phyloP scores from a whole-genome alignment of 2,888 invertebrate genomes.

The Drosophila peninsularis region DNA sequence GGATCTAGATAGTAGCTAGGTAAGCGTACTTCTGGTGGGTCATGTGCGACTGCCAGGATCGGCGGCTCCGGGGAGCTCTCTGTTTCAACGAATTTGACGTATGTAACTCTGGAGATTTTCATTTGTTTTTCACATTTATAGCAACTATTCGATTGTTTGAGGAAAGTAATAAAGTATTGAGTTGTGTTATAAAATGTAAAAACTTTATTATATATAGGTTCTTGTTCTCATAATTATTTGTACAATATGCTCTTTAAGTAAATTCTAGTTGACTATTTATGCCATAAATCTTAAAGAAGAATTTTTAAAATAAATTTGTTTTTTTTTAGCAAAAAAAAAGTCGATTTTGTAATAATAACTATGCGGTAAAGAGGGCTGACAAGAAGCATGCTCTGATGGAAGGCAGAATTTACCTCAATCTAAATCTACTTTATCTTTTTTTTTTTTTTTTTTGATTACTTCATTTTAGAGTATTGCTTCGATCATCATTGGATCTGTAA shows the following conservation, averaged over 20 bases:
- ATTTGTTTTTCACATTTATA: slow-evolving; percentile 37
- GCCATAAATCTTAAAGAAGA: slow-evolving; percentile 50
- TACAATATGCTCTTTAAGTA: slow-evolving; percentile 75
- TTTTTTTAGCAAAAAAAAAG: slow-evolving; percentile 46
- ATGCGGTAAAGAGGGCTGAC: slow-evolving; percentile 46
- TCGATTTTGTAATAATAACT: slow-evolving; percentile 56
- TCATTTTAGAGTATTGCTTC: not conserved
- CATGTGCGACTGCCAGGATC: slow-evolving; percentile 14
- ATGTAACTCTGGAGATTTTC: slow-evolving; percentile 69
- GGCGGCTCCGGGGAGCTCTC: slow-evolving; percentile 31
- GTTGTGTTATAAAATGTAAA: slow-evolving; percentile 57
- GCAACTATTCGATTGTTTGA: slow-evolving; percentile 38
- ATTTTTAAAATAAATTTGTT: slow-evolving; percentile 63
- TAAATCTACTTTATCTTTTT: not conserved
- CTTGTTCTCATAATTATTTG: slow-evolving; percentile 73
- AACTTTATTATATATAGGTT: slow-evolving; percentile 51
- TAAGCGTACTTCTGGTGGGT: slow-evolving; percentile 25
- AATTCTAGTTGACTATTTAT: slow-evolving; percentile 72
- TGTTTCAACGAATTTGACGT: slow-evolving; percentile 65
- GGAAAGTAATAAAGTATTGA: slow-evolving; percentile 59
- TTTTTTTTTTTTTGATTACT: not conserved
- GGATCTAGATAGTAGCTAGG: slow-evolving; percentile 25
- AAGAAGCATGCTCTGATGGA: slow-evolving; percentile 43
- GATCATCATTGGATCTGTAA: not conserved
- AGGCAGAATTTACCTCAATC: slow-evolving; percentile 8